Evolutionary conservation across 2,888 invertebrate species (phyloP).

Genomic region (Dexiosoma caninum): DNA sequence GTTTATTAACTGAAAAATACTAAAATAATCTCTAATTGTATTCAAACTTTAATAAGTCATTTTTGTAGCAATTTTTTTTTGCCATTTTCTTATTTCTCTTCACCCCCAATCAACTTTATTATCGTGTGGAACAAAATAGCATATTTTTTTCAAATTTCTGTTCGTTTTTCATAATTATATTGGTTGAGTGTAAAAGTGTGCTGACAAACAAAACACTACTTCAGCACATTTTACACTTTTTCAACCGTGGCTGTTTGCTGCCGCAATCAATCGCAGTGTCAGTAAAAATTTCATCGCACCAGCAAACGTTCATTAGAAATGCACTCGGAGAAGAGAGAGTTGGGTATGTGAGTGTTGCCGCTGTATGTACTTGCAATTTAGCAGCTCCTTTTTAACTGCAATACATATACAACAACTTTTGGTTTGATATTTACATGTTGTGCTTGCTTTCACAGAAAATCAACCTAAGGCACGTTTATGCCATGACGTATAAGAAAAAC

Average conservation of each 20-base stretch:
- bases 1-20: too few species aligned
- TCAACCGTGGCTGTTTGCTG: conserved; percentile 25
- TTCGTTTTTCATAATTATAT: background rate
- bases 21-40: too few species aligned
- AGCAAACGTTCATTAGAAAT: background rate
- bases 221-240: conserved; percentile 60
- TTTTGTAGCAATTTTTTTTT: background rate
- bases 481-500: conserved; percentile 48
- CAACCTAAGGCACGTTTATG: conserved; percentile 62
- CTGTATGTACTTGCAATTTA: conserved; percentile 48
- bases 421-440: conserved; percentile 62
- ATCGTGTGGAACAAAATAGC: conserved; percentile 53
- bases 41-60: conserved; percentile 3
- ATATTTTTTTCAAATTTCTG: conserved; percentile 14
- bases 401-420: conserved; percentile 45
- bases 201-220: conserved; percentile 48
- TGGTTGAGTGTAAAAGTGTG: background rate
- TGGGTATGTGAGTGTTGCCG: background rate
- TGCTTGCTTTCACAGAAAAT: conserved; percentile 57
- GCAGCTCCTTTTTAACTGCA: conserved; percentile 49
- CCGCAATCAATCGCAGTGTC: conserved; percentile 25
- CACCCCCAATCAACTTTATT: conserved; percentile 43
- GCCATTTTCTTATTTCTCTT: background rate
- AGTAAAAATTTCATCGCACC: conserved; percentile 7
- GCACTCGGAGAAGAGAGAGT: background rate